These are phyloP conservation scores for Apotomis turbidana DNA, from an alignment of 2,888 invertebrate species.

Conservation along the genomic window DNA sequence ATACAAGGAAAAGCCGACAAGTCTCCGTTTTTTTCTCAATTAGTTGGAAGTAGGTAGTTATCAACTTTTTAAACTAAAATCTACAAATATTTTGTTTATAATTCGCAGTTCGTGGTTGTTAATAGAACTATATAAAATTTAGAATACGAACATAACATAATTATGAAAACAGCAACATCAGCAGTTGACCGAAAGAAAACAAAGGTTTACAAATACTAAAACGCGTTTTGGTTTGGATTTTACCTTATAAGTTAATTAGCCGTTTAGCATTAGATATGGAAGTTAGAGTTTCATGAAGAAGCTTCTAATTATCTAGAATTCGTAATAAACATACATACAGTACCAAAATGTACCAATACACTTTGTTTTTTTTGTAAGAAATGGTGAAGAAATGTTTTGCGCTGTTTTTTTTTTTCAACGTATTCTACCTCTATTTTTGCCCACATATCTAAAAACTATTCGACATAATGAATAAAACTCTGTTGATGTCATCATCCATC, in stretches of 20 bases:
- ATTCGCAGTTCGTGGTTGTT: too few species aligned
- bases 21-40: not conserved
- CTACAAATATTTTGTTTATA: too few species aligned
- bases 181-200: constrained; percentile 23
- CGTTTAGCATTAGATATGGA: not conserved
- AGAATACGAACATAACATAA: not conserved
- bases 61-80: not conserved
- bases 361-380: too few species aligned
- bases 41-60: constrained; percentile 4
- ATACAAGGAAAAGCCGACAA: not conserved
- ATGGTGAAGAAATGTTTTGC: not conserved
- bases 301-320: constrained; percentile 1
- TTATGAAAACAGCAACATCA: constrained; percentile 9
- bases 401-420: not conserved
- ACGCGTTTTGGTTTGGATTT: not conserved
- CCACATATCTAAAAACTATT: not conserved
- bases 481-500: not conserved
- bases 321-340: not conserved
- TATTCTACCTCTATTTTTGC: not conserved
- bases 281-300: constrained; percentile 1
- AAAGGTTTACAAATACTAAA: not conserved
- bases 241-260: constrained; percentile 10
- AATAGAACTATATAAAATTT: too few species aligned
- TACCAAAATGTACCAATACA: not conserved
- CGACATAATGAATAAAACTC: not conserved